phyloP scores from a whole-genome alignment of 2,888 invertebrate species.

The Watsonalla cultraria region DNA sequence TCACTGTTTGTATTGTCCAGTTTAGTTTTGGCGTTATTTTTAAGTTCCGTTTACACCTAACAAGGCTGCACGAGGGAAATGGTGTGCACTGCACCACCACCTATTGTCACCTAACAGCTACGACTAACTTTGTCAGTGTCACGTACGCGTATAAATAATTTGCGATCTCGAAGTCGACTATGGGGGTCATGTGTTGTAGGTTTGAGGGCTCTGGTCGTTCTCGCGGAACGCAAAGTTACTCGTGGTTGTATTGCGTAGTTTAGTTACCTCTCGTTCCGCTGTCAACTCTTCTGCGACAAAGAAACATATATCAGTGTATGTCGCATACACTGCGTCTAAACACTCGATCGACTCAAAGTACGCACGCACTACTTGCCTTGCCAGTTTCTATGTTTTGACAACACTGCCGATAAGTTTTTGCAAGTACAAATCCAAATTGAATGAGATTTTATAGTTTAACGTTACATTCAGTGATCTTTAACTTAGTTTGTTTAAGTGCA shows the following conservation, averaged over 20 bases:
- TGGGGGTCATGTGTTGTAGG: slow-evolving; percentile 3
- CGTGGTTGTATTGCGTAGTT: slow-evolving; percentile 41
- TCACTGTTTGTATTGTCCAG: slow-evolving; percentile 59
- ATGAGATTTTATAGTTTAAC: slow-evolving; percentile 76
- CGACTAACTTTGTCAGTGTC: slow-evolving; percentile 64
- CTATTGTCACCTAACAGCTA: slow-evolving; percentile 59
- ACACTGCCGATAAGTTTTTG: slow-evolving; percentile 70
- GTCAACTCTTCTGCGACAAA: slow-evolving; percentile 71
- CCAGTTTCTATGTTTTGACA: slow-evolving; percentile 76
- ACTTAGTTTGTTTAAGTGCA: slow-evolving; percentile 75
- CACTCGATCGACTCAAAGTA: slow-evolving; percentile 50
- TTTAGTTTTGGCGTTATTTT: slow-evolving; percentile 44
- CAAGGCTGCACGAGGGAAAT: slow-evolving; percentile 54
- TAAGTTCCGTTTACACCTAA: slow-evolving; percentile 51
- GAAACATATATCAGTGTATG: slow-evolving; percentile 53
- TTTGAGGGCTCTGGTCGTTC: slow-evolving; percentile 36
- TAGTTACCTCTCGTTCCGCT: slow-evolving; percentile 51
- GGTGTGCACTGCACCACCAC: slow-evolving; percentile 35
- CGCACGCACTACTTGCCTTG: slow-evolving; percentile 75
- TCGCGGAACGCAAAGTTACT: slow-evolving; percentile 47
- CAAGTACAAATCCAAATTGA: slow-evolving; percentile 78
- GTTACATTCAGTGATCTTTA: slow-evolving; percentile 67
- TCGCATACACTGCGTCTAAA: slow-evolving; percentile 36
- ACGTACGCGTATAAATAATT: slow-evolving; percentile 22
- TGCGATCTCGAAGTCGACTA: slow-evolving; percentile 21